Evolutionary conservation across 2,113 vertebrate genomes (phyloP), one percentile per base, ranked within the genome.

Genomic region (Tetraodon nigroviridis): DNA sequence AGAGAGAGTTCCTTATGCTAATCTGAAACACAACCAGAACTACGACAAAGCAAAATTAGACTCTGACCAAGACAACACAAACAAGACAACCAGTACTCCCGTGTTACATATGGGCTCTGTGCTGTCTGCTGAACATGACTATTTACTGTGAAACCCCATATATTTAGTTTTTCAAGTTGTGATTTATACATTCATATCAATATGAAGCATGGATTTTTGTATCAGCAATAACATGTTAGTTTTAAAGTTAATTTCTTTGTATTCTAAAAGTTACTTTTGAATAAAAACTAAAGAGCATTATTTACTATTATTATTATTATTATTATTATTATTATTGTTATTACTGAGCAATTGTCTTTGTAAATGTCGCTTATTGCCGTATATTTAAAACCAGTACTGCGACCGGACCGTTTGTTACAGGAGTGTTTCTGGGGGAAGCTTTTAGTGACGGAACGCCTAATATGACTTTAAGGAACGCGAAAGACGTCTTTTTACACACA

Each of bases 61-160:
- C 19, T 44, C 50, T 55, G 48, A 41, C 40, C 27, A 24, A 16
- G n/a, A 24, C 22, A 29, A 15, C 29, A 48, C 29, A 15, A 24
- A 60, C 21, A 47, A 57, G 29, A 61, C 51, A 10, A 42, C 70
- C 8, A 50, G 53, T 21, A 48, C 46, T 61, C 41, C 49, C 1
- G 64, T 84, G 24, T 57, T 89, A 45, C 83, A 88, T 54, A 67
- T 89, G 27, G 87, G 87, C 61, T 88, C 87, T 32, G 87, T 89
- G 46, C 48, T 89, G 41, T 73, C 85, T 0, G 51, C 17, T 5
- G 86, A 83, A 53, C 84, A 89, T 24, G 79, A 89, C 70, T 89
- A 89, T 80, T 73, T 89, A 79, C 74, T 89, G 48, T 89, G 74
- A 88, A 20, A 27, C 62, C 40, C 44, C 20, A 24, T 0, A 8